Conservation (phyloP, 2,797 vertebrate species). For the Geotrypetes seraphini region DNA sequence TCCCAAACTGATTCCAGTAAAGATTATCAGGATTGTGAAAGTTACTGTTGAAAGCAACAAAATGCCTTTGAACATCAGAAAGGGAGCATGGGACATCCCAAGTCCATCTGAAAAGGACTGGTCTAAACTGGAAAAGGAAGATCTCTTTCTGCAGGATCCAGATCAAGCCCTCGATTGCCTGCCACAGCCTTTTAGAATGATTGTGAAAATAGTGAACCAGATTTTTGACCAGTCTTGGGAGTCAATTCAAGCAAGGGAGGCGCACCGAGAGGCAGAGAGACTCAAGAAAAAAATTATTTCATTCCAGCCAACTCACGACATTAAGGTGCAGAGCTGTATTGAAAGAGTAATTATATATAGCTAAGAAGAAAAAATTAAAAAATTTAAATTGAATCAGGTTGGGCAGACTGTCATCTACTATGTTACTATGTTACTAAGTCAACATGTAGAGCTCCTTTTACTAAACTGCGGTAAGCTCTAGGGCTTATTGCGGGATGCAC, state of each 20-base stretch:
- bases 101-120: constrained; percentile 45
- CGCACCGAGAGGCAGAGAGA: constrained; percentile 7
- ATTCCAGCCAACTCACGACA: constrained; percentile 35
- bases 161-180: constrained; percentile 27
- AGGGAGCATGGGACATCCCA: constrained; percentile 30
- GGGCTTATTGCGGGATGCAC: no score
- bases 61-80: constrained; percentile 14
- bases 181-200: constrained; percentile 58
- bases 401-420: no score
- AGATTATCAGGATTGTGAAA: background rate
- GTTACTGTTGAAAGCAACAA: background rate
- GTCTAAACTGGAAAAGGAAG: constrained; percentile 33
- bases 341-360: no score
- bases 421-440: no score
- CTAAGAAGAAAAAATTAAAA: no score
- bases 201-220: constrained; percentile 45
- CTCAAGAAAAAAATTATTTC: constrained; percentile 11
- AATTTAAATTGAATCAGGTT: no score
- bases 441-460: accelerated
- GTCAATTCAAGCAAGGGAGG: constrained; percentile 35
- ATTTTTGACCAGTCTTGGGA: constrained; percentile 51
- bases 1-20: no score
- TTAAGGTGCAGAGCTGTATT: constrained; percentile 45
- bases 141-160: constrained; percentile 37
- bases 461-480: no score